These are phyloP conservation scores for Drosophila neonasuta DNA, from an alignment of 2,888 invertebrate genomes.

Conservation along the genomic window DNA sequence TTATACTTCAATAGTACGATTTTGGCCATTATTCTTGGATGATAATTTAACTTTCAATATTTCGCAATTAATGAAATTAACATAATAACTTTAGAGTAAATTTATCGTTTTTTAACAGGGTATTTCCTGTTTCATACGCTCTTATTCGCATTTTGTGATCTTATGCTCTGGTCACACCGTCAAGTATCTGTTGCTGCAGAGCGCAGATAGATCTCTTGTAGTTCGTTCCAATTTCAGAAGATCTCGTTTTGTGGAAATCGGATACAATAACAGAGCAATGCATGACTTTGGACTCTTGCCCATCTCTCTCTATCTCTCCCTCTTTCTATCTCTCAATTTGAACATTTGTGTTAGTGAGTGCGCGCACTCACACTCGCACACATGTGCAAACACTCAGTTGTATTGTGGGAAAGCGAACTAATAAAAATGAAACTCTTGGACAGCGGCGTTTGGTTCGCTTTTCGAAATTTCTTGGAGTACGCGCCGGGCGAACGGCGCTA, in stretches of 20 bases:
- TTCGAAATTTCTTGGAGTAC: conserved; percentile 62
- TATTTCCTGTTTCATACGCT: not conserved
- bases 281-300: conserved; percentile 40
- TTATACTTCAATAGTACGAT: too few species aligned
- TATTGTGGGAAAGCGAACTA: conserved; percentile 44
- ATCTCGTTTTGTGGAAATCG: conserved; percentile 50
- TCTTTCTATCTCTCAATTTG: conserved; percentile 16
- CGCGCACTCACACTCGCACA: conserved; percentile 31
- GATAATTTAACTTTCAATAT: too few species aligned
- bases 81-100: not conserved
- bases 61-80: too few species aligned
- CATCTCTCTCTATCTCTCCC: conserved; percentile 22
- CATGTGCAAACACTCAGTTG: conserved; percentile 18
- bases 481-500: conserved; percentile 37
- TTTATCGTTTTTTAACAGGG: not conserved
- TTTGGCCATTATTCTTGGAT: too few species aligned
- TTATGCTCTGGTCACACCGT: conserved; percentile 9
- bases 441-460: conserved; percentile 42
- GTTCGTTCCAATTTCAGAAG: conserved; percentile 29
- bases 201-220: conserved; percentile 40
- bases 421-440: conserved; percentile 50
- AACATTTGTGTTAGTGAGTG: conserved; percentile 12
- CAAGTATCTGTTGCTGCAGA: conserved; percentile 8
- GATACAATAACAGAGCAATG: conserved; percentile 62
- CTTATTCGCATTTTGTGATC: not conserved